Evolutionary conservation across 2,888 invertebrate species (phyloP).

Genomic region (Drosophila nr. medialis): DNA sequence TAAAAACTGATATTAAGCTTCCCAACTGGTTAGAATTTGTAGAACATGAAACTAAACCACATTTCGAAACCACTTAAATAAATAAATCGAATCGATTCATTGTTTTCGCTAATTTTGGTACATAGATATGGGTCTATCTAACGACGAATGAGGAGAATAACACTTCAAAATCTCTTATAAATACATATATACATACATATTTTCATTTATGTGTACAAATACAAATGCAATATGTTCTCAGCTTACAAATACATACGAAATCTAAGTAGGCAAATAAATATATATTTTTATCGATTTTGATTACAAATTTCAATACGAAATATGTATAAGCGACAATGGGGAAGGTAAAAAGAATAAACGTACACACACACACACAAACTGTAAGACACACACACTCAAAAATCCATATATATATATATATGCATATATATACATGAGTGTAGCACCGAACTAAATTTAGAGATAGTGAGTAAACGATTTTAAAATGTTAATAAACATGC

Average conservation of each 20-base stretch:
- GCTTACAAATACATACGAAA: slow-evolving; percentile 28
- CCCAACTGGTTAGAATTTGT: slow-evolving; percentile 12
- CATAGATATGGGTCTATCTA: neutral
- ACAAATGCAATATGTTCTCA: slow-evolving; percentile 25
- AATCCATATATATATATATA: neutral
- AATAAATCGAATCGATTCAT: neutral
- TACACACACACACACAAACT: slow-evolving; percentile 26
- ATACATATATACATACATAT: neutral
- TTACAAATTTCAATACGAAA: slow-evolving; percentile 80
- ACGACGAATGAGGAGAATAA: slow-evolving; percentile 13
- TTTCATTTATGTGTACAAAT: neutral
- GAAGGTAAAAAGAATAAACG: slow-evolving; percentile 61
- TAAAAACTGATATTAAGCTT: neutral
- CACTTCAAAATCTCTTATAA: slow-evolving; percentile 18
- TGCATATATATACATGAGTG: slow-evolving; percentile 5
- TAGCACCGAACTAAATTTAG: slow-evolving; percentile 62
- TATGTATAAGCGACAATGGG: slow-evolving; percentile 60
- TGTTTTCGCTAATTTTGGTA: slow-evolving; percentile 4
- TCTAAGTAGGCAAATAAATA: slow-evolving; percentile 60
- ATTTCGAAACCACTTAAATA: slow-evolving; percentile 18
- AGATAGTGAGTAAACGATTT: slow-evolving; percentile 81
- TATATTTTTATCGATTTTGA: slow-evolving; percentile 79
- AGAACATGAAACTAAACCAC: slow-evolving; percentile 22
- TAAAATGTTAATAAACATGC: slow-evolving; percentile 74
- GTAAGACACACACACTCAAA: slow-evolving; percentile 16